Evolutionary conservation across 2,113 vertebrate species (phyloP), one percentile per base, ranked within the genome.

Genomic region (Carollia perspicillata): DNA sequence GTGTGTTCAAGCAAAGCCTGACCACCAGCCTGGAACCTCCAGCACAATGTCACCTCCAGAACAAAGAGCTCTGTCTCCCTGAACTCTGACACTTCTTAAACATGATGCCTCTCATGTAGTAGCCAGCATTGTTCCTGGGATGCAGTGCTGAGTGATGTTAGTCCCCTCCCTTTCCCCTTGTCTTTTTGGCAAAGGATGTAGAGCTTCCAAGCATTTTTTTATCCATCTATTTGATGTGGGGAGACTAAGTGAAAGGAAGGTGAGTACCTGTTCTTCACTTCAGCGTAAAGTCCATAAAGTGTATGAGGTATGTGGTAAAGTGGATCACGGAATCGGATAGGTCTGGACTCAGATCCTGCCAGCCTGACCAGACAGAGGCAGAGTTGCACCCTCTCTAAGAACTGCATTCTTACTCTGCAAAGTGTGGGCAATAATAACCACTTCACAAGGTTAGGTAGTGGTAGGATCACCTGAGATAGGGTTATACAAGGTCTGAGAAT

Each of bases 1-100:
- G 93, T 60, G 81, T 18, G 68, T 79, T 51, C 85, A 44, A 96
- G 93, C 95, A 94, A 72, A 87, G 65, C 49, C 90, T 42, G 0
- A 11, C 40, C 0, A 5, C 40, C 33, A 28, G 69, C 69, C 37
- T 74, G 69, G 37, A 35, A 72, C 12, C 6, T 44, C 92, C 28
- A 86, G 7, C 20, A 33, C 81, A 30, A 51, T 28, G 35, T 60
- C 80, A 55, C 33, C 14, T 0, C 23, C 22, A 49, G 16, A 42
- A 96, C 51, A 3, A 42, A 96, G n/a, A 0, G 1, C 37, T 96
- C 84, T 2, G 1, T 47, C 42, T 68, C 17, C 16, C 47, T 8
- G 23, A 2, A 3, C 83, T 44, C 88, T 1, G 1, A 22, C 26
- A 10, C 53, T 40, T 55, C 53, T 28, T 14, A 8, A 5, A 20